phyloP scores from a whole-genome alignment of 2,797 vertebrate species.

The Sebastes vulpes region DNA sequence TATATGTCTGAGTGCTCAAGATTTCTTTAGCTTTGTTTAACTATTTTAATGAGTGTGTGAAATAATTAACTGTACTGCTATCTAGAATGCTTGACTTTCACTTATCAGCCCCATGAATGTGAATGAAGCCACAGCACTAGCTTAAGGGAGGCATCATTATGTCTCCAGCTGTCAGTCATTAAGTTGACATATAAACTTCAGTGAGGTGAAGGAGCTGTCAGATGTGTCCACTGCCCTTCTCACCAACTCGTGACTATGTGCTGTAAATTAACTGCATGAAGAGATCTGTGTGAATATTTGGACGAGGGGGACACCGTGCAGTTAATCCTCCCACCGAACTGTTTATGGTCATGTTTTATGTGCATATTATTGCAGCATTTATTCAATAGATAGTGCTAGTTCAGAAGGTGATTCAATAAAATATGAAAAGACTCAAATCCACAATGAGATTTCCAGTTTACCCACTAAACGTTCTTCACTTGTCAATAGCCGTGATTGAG shows the following conservation, averaged over 20 bases:
- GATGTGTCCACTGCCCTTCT: not conserved
- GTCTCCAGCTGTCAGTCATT: constrained; percentile 16
- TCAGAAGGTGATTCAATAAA: not conserved
- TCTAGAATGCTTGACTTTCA: not conserved
- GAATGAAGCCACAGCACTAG: not conserved
- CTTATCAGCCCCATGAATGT: not conserved
- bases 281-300: not conserved
- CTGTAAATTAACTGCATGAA: not conserved
- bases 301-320: not conserved
- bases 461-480: constrained; percentile 1
- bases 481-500: constrained; percentile 47
- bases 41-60: not conserved
- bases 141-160: constrained; percentile 1
- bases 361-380: not conserved
- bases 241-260: not conserved
- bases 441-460: constrained; percentile 27
- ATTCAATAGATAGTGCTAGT: not conserved
- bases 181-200: not conserved
- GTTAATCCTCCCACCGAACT: not conserved
- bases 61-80: not conserved
- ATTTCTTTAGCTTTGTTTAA: not conserved
- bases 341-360: not conserved
- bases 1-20: not conserved
- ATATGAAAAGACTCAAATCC: not conserved
- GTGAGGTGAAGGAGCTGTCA: not conserved